Evolutionary conservation across 2,888 invertebrate genomes (phyloP).

Genomic region (Chromoteleia sp.): DNA sequence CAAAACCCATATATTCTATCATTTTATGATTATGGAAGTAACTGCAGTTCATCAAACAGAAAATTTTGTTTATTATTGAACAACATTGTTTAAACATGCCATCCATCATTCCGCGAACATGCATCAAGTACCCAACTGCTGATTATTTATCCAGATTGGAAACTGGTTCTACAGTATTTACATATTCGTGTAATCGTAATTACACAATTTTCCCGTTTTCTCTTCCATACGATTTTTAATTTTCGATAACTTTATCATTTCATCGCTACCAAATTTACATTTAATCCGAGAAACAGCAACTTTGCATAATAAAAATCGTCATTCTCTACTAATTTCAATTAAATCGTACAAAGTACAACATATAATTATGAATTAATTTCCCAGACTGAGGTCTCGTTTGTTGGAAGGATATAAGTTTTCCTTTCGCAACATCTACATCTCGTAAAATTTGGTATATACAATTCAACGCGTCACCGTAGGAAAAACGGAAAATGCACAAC

Average conservation of each 20-base stretch:
- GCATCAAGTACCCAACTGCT: neutral
- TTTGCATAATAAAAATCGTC: conserved; percentile 26
- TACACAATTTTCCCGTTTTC: conserved; percentile 33
- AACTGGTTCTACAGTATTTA: conserved; percentile 14
- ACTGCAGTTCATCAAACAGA: neutral
- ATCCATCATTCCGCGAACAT: conserved; percentile 6
- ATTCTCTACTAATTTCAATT: conserved; percentile 38
- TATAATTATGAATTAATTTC: too few species aligned
- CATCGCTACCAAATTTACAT: conserved; percentile 38
- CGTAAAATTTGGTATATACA: conserved; percentile 10
- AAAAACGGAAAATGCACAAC: neutral
- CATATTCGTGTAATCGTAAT: conserved; percentile 41
- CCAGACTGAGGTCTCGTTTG: neutral
- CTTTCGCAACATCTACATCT: conserved; percentile 18
- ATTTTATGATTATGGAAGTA: neutral
- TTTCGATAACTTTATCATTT: conserved; percentile 40
- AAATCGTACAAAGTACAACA: conserved; percentile 17
- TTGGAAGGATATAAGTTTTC: conserved; percentile 1
- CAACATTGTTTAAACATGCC: conserved; percentile 9
- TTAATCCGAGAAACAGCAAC: conserved; percentile 25
- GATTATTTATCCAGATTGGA: conserved; percentile 11
- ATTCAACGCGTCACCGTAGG: neutral
- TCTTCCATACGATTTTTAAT: conserved; percentile 27
- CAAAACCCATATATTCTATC: neutral
- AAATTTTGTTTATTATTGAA: conserved; percentile 14